phyloP scores from a whole-genome alignment of 1,140 invertebrate genomes.

The Drosophila equinoxialis region DNA sequence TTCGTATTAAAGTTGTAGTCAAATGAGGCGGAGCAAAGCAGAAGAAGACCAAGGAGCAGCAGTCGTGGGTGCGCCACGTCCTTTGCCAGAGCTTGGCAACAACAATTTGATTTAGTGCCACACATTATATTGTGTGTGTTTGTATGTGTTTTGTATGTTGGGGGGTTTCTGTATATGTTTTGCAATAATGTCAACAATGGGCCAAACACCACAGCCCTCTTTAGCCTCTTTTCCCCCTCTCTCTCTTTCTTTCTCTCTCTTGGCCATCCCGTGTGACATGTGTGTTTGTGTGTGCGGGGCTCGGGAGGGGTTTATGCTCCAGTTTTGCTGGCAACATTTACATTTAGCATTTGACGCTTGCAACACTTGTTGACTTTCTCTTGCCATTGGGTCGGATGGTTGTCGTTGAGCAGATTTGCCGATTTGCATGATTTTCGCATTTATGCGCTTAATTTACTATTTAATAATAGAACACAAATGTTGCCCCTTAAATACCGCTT shows the following conservation, averaged over 20 bases:
- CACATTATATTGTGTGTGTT: conserved; percentile 48
- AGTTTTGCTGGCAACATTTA: conserved; percentile 59
- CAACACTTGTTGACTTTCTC: conserved; percentile 68
- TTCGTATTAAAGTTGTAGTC: conserved; percentile 69
- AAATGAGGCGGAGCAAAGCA: conserved; percentile 48
- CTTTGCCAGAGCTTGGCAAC: conserved; percentile 45
- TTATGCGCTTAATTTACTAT: conserved; percentile 72
- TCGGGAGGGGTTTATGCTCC: conserved; percentile 14
- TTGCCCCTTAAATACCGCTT: conserved; percentile 20
- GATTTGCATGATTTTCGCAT: conserved; percentile 78
- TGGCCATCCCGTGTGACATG: conserved; percentile 37
- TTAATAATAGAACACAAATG: conserved; percentile 56
- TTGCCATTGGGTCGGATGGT: conserved; percentile 36
- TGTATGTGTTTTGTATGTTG: neutral
- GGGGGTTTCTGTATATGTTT: conserved; percentile 33
- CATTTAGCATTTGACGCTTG: conserved; percentile 62
- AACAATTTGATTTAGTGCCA: conserved; percentile 69
- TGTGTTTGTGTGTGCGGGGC: conserved; percentile 4
- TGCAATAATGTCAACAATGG: conserved; percentile 78
- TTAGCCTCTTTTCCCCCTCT: conserved; percentile 23
- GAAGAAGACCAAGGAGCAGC: neutral
- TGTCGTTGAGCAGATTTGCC: conserved; percentile 12
- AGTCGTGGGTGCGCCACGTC: conserved; percentile 3
- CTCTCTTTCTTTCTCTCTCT: neutral
- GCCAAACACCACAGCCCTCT: conserved; percentile 24